Conservation (phyloP, 1,140 invertebrate genomes). For the Calliphora vicina region DNA sequence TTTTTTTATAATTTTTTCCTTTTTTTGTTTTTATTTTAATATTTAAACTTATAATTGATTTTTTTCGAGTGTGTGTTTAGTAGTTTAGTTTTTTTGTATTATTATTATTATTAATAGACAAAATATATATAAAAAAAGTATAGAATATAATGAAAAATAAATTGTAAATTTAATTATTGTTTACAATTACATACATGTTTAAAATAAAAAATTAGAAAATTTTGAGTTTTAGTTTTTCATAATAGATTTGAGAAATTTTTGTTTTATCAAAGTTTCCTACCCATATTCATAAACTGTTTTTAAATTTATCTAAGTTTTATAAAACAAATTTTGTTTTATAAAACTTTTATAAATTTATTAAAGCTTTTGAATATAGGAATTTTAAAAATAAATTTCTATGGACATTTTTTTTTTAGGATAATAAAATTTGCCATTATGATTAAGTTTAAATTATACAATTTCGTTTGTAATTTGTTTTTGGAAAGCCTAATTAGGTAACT, state of each 20-base stretch:
- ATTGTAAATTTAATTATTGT: conserved; percentile 14
- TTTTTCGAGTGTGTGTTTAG: conserved; percentile 43
- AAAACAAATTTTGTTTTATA: background rate
- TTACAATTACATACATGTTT: conserved; percentile 20
- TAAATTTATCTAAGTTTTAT: too few relatives aligned
- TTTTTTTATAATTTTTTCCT: background rate
- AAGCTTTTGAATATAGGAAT: too few relatives aligned
- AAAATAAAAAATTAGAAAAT: too few relatives aligned
- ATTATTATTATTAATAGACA: background rate
- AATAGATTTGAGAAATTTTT: too few relatives aligned
- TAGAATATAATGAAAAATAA: background rate
- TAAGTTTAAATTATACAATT: background rate
- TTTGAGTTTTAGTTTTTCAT: too few relatives aligned
- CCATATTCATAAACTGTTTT: too few relatives aligned
- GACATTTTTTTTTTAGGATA: background rate
- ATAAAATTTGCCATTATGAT: too few relatives aligned
- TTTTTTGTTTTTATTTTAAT: conserved; percentile 19
- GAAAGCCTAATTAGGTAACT: too few relatives aligned
- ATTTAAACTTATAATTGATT: conserved; percentile 40
- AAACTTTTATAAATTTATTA: too few relatives aligned
- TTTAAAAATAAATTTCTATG: too few relatives aligned
- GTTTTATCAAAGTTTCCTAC: too few relatives aligned
- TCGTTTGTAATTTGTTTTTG: background rate
- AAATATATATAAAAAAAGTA: background rate
- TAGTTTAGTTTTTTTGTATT: background rate